Percentiles rank a stretch among this genome's conserved stretches.
Evolutionary conservation across 1,140 invertebrate species (phyloP).

Genomic region (Drosophila sechellia): DNA sequence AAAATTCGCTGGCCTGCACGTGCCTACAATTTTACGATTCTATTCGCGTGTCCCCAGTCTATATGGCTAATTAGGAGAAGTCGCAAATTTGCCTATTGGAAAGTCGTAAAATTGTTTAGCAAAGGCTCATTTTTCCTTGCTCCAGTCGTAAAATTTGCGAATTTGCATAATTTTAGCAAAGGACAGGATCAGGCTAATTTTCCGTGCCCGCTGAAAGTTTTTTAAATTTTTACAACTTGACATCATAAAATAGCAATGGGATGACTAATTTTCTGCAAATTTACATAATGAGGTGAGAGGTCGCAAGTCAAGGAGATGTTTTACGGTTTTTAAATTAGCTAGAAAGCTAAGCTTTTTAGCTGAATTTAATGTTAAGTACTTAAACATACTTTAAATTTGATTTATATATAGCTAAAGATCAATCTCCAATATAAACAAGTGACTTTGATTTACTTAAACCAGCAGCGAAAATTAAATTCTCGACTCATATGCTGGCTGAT

Average conservation of each 20-base stretch:
- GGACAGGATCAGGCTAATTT: conserved; percentile 32
- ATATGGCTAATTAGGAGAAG: conserved; percentile 73
- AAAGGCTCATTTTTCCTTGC: conserved; percentile 37
- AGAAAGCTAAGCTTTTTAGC: conserved; percentile 3
- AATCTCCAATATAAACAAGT: too few species aligned
- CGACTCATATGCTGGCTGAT: conserved; percentile 33
- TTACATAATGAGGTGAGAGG: conserved; percentile 47
- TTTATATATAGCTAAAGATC: too few species aligned
- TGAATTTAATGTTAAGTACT: neutral
- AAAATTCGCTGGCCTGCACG: conserved; percentile 45
- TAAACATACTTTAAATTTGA: neutral
- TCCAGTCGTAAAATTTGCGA: conserved; percentile 65
- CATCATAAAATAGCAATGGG: conserved; percentile 45
- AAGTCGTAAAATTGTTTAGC: conserved; percentile 71
- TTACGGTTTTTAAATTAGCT: conserved; percentile 28
- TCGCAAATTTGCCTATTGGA: conserved; percentile 79
- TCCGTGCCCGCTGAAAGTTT: conserved; percentile 33
- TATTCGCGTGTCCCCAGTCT: conserved; percentile 49
- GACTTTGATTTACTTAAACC: neutral
- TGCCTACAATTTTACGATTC: conserved; percentile 61
- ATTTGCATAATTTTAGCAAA: conserved; percentile 54
- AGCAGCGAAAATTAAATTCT: conserved; percentile 19
- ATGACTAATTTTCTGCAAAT: conserved; percentile 44
- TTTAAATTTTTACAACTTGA: conserved; percentile 33
- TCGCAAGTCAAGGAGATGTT: conserved; percentile 3